Base-by-base conservation (phyloP, 2,888 invertebrate species). In the Teinopalpus imperialis region DNA sequence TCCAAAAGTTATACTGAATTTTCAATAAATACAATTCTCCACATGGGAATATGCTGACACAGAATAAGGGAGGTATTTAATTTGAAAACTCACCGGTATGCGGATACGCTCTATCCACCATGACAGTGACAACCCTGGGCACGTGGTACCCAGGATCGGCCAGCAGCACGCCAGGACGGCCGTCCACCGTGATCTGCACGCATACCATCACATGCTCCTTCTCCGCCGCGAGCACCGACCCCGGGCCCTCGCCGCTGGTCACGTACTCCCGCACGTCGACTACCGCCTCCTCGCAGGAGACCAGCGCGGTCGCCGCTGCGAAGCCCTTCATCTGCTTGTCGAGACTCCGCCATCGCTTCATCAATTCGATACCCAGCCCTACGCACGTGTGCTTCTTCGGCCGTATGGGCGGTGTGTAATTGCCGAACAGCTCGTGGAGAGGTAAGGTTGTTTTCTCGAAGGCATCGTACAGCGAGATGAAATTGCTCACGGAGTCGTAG, bases 121-220 rank as follows among this genome's bases (percentile, higher is more conserved):
- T 97, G 39, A 97, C 93, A 12, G 96, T 95, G 50, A 97, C 92
- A 45, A 95, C 94, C 50, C 96, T 90, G 27, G 95, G 94, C 49
- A 97, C 94, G 77, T 97, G 97, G 81, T 97, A 97, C 9, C 97
- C 97, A 0, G 97, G 96, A 89, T 97, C 97, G 26, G 97, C 92
- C 12, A 97, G 91, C 82, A 97, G 81, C 36, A 95, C 89, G 18
- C 97, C 97, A 0, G 87, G 79, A 24, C 97, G 91, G 18, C 93
- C 94, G 35, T 91, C 93, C 44, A 97, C 91, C 56, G 90, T 81
- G 49, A 96, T 90, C 59, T 92, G 93, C 69, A 96, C 90, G 50
- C 94, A 94, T 47, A 94, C 93, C 81, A 97, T 90, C 29, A 96
- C 95, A 77, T 97, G 97, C 74, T 97, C 97, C 79, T 97, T 97